Conservation (phyloP, 2,113 vertebrate genomes). For the Grammomys surdaster region DNA sequence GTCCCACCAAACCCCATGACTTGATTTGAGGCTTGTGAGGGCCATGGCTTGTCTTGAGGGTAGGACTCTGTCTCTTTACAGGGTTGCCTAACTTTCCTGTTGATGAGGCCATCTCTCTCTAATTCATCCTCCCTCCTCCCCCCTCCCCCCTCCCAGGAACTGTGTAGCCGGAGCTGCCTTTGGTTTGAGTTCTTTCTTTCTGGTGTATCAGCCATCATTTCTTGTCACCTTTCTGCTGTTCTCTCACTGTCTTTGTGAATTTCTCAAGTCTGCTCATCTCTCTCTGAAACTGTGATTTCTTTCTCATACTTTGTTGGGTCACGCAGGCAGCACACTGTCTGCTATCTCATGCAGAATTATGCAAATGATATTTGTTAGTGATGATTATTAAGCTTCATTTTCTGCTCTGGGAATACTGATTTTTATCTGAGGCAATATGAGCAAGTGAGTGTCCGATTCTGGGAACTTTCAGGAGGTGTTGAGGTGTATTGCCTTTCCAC, state of each 20-base stretch:
- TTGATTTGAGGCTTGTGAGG: not conserved
- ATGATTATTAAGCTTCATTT: not conserved
- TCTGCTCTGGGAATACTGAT: not conserved
- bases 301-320: not conserved
- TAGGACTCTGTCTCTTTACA: not conserved
- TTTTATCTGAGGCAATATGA: not conserved
- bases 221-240: not conserved
- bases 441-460: not conserved
- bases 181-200: not conserved
- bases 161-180: not conserved
- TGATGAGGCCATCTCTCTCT: not conserved
- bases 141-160: accelerated
- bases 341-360: not conserved
- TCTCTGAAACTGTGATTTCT: not conserved
- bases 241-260: not conserved
- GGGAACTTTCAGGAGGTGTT: not conserved
- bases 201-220: not conserved
- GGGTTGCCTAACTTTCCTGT: not conserved
- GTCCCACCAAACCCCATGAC: too few species aligned
- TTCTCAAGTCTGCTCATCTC: not conserved
- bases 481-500: not conserved
- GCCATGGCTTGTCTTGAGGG: not conserved
- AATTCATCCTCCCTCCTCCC: too few species aligned
- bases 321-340: not conserved
- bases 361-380: not conserved